Conservation (phyloP, 2,113 vertebrate species). For the Ptychochromis oligacanthus region DNA sequence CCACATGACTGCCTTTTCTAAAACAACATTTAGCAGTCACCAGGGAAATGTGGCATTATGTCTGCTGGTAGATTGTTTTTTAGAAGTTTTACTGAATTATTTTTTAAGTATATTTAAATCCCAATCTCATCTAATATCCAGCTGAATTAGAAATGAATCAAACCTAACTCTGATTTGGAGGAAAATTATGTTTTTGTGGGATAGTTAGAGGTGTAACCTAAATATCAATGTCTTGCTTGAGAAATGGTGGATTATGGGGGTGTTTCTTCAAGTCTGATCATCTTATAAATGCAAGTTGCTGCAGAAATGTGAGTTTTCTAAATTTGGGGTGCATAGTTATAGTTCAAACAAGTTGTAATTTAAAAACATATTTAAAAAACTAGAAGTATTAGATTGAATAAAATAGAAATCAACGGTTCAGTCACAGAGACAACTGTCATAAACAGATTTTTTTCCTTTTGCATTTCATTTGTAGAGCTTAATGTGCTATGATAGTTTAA, state of each 20-base stretch:
- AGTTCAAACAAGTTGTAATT: not conserved
- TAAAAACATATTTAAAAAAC: not conserved
- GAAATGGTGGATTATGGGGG: not conserved
- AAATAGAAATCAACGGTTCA: not conserved
- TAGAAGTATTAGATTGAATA: not conserved
- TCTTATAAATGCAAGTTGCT: not conserved
- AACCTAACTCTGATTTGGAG: not conserved
- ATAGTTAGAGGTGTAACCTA: not conserved
- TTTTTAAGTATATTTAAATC: not conserved
- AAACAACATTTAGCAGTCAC: not conserved
- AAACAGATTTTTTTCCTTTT: not conserved
- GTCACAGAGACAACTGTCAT: not conserved
- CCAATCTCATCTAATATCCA: not conserved
- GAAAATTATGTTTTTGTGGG: not conserved
- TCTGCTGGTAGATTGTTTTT: no score
- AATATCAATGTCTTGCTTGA: not conserved
- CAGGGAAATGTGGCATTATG: not conserved
- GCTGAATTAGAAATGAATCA: not conserved
- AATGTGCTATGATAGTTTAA: not conserved
- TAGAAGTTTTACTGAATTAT: no score
- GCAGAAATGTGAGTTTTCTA: not conserved
- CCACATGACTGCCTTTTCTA: not conserved
- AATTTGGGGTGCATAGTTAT: not conserved
- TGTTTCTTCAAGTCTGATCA: not conserved
- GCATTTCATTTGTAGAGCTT: not conserved